Evolutionary conservation across 2,797 vertebrate genomes (phyloP), one percentile per base, ranked within the genome.

Genomic region (Erpetoichthys calabaricus): DNA sequence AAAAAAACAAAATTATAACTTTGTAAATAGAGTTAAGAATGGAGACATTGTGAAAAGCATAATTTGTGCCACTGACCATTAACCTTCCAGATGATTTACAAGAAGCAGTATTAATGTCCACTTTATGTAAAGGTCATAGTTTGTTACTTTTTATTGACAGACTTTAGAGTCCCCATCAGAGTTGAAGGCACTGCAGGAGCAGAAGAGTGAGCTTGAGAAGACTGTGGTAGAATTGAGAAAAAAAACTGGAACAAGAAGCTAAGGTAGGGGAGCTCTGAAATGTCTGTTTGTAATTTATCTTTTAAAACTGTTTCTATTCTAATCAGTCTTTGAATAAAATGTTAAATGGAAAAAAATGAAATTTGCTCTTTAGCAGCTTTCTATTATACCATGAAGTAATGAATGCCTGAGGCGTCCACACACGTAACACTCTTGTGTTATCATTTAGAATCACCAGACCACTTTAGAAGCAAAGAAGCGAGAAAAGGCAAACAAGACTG

Each of bases 131-230:
- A 4, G 49, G 8, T 45, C 55, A 56, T 25, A 50, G n/a, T 58
- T 58, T 56, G 7, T 56, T 51, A 41, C 42, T 55, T 62, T 54
- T 45, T 46, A 59, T 67, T 68, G 56, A 50, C 60, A 97, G 94
- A 68, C 78, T 57, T 72, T 73, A 0, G 86, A 87, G 65, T 60
- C 82, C 55, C 65, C 86, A 1, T 71, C 79, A 59, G 91, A 95
- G 76, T 70, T 89, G 63, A 92, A 82, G 82, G 78, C 70, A n/a
- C 71, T 97, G 56, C 67, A 88, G 75, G 88, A 91, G 58, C 89
- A 91, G 75, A 97, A 89, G 62, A 74, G 70, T 58, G 84, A 82
- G 64, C 77, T 97, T 75, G 88, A 89, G 65, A 83, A 80, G 62
- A 86, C 92, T 74, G 80, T 90, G 44, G 55, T 66, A 10, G 75